Conservation (phyloP, 1,140 invertebrate genomes). For the Eubasilissa regina region DNA sequence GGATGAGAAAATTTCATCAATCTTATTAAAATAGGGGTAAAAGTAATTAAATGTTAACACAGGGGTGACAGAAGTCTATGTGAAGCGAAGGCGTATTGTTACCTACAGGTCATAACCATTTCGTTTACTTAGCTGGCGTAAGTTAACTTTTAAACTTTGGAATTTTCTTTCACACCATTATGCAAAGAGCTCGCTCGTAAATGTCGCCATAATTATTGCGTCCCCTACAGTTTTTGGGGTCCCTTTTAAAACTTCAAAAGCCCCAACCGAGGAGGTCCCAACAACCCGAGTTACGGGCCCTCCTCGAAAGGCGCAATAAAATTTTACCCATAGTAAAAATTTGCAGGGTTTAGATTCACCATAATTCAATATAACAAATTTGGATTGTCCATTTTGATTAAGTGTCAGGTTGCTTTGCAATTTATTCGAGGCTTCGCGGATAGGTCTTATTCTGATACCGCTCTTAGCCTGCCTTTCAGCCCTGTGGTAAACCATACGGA, state of each 20-base stretch:
- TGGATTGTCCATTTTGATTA: too few species aligned
- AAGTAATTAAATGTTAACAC: conserved; percentile 18
- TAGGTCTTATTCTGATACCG: too few species aligned
- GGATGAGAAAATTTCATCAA: background rate
- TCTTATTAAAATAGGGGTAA: background rate
- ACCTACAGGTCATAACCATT: conserved; percentile 29
- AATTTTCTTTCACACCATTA: conserved; percentile 52
- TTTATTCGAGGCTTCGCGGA: too few species aligned
- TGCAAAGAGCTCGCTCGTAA: conserved; percentile 54
- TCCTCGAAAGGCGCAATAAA: too few species aligned
- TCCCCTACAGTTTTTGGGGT: conserved; percentile 32
- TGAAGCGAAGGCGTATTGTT: conserved; percentile 17
- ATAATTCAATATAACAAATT: too few species aligned
- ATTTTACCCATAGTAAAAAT: too few species aligned
- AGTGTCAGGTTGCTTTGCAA: too few species aligned
- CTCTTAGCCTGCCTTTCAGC: too few species aligned
- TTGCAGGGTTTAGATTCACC: too few species aligned
- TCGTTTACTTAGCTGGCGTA: conserved; percentile 6
- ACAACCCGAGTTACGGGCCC: conserved; percentile 3
- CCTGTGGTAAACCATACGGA: too few species aligned
- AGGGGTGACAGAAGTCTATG: conserved; percentile 1
- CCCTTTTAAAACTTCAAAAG: conserved; percentile 23
- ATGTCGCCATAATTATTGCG: conserved; percentile 56
- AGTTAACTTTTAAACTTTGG: conserved; percentile 36
- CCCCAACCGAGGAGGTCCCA: background rate